A percentile compares a stretch with the other conserved stretches of the same genome.
Evolutionary conservation across 1,140 invertebrate species (phyloP).

Genomic region (Temnothorax curvispinosus): DNA sequence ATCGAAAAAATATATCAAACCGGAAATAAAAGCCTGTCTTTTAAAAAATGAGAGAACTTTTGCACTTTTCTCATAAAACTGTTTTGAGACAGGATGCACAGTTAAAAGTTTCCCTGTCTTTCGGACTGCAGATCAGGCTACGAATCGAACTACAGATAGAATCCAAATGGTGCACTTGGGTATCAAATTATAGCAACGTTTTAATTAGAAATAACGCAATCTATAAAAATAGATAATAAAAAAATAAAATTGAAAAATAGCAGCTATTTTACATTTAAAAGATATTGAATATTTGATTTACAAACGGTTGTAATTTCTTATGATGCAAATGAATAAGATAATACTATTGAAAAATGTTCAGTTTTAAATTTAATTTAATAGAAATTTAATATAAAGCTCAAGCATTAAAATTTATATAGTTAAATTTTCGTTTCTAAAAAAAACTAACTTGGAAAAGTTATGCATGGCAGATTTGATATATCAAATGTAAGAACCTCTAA

Average conservation of each 20-base stretch:
- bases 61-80: conserved; percentile 20
- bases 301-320: neutral
- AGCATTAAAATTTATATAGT: neutral
- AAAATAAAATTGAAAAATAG: neutral
- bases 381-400: neutral
- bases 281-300: neutral
- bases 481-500: neutral
- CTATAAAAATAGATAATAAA: neutral
- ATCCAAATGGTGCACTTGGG: neutral
- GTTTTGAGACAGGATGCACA: neutral
- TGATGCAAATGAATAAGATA: neutral
- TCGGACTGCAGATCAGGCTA: neutral
- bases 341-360: neutral
- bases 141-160: neutral
- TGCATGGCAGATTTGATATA: neutral
- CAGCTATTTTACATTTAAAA: neutral
- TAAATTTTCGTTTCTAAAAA: conserved; percentile 3
- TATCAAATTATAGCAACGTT: neutral
- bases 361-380: neutral
- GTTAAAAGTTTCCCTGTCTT: conserved; percentile 9
- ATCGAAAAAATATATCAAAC: neutral
- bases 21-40: neutral
- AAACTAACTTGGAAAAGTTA: conserved; percentile 7
- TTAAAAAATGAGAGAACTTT: neutral
- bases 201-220: neutral